Evolutionary conservation across 2,888 invertebrate species (phyloP), one percentile per base, ranked within the genome.

Genomic region (Volucella inflata): DNA sequence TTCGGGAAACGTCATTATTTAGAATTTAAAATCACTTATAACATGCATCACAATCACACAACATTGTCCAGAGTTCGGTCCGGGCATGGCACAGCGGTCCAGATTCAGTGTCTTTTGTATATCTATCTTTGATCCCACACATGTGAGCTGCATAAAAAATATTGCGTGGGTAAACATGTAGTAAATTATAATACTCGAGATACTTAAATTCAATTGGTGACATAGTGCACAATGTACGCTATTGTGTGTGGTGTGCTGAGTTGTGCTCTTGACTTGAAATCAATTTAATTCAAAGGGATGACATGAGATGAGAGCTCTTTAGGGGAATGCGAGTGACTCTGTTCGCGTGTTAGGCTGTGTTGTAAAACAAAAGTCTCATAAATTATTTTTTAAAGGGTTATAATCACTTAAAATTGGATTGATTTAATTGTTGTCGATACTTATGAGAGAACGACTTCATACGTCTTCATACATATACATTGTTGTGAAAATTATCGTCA

Each of bases 151-250:
- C 59, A 83, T 85, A 76, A 85, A 85, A 76, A 85, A 85, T 85
- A 85, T 85, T 85, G 85, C 85, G 85, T 85, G 85, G 85, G 85
- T 85, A 85, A 85, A 85, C 85, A 85, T 81, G 71, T 71, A 85
- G 85, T 85, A 85, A 85, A 85, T 85, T 85, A 81, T 81, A 85
- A 81, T 81, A 77, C 85, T 85, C 71, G 71, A 85, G 85, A 77
- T 85, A 85, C 85, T 85, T 85, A 76, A 81, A 85, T 85, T 85
- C 85, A 85, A 85, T 85, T 85, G 85, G 85, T 85, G 85, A 85
- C 85, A 85, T 85, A 85, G 81, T 85, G 85, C 85, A 80, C 67
- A 76, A 71, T 72, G 85, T 71, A 70, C 64, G 80, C 76, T 67
- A 71, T 74, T 72, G 78, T 68, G 51, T 72, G 72, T 46, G 64